These are phyloP conservation scores for Netelia virgata DNA, from an alignment of 2,888 invertebrate genomes.

Conservation along the genomic window DNA sequence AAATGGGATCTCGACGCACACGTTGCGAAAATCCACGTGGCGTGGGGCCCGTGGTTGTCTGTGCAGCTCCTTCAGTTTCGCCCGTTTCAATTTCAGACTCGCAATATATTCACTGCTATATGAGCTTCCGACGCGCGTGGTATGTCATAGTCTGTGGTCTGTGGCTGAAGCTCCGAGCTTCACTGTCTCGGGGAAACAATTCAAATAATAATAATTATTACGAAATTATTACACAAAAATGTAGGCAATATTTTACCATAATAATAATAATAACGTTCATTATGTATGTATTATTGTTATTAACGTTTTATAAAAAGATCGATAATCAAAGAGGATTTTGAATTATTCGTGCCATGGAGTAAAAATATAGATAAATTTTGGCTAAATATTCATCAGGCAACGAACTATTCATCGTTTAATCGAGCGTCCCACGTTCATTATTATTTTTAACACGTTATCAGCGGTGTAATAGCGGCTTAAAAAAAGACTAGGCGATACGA, in stretches of 20 bases:
- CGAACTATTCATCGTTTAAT: neutral
- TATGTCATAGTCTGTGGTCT: too few relatives aligned
- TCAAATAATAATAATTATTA: too few relatives aligned
- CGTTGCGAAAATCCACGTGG: neutral
- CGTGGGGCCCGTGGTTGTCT: neutral
- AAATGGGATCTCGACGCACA: neutral
- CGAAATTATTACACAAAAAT: too few relatives aligned
- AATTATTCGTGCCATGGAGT: neutral
- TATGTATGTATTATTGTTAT: too few relatives aligned
- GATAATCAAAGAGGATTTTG: too few relatives aligned
- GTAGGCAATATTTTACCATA: too few relatives aligned
- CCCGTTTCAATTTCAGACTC: neutral
- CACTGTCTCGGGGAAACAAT: too few relatives aligned
- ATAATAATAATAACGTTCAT: too few relatives aligned
- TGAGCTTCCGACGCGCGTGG: neutral
- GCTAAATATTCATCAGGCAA: too few relatives aligned
- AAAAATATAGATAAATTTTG: neutral
- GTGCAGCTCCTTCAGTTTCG: neutral
- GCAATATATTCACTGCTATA: conserved; percentile 4
- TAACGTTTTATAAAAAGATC: too few relatives aligned
- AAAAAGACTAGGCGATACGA: neutral
- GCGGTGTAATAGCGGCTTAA: neutral
- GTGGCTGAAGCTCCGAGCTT: too few relatives aligned
- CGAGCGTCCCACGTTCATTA: neutral
- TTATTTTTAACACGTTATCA: neutral